Percentiles rank a stretch among this genome's conserved stretches.
Evolutionary conservation across 2,888 invertebrate genomes (phyloP).

Genomic region (Catocala nupta): DNA sequence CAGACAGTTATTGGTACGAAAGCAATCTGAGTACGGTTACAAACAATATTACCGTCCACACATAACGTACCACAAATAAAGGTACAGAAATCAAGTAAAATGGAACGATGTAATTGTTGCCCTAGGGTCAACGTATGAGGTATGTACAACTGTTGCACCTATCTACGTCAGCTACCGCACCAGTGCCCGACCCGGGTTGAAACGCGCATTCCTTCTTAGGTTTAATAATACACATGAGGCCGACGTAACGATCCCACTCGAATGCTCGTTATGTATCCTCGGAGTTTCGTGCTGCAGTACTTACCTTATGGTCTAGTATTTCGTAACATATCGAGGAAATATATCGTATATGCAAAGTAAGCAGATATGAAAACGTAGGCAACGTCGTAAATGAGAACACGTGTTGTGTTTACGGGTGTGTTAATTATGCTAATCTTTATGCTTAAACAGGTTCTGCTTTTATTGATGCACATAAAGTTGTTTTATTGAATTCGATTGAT

Average conservation of each 20-base stretch:
- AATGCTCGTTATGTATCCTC: constrained; percentile 75
- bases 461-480: neutral
- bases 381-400: neutral
- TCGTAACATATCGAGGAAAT: constrained; percentile 36
- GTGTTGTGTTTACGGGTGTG: constrained; percentile 3
- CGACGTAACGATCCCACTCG: constrained; percentile 77
- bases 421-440: constrained; percentile 2
- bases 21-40: constrained; percentile 10
- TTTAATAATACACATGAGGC: constrained; percentile 84
- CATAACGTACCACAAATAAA: constrained; percentile 21
- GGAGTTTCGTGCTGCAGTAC: constrained; percentile 66
- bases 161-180: constrained; percentile 70
- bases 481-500: neutral
- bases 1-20: constrained; percentile 7
- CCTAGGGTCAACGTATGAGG: constrained; percentile 66
- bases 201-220: constrained; percentile 82
- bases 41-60: constrained; percentile 6
- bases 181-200: constrained; percentile 78
- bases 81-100: constrained; percentile 49
- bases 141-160: constrained; percentile 21
- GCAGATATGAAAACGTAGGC: neutral
- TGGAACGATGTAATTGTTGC: constrained; percentile 61
- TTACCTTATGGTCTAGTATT: constrained; percentile 65
- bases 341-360: neutral
- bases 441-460: neutral